Base-by-base conservation (phyloP, 2,797 vertebrate genomes). In the Apogon hyalosoma region DNA sequence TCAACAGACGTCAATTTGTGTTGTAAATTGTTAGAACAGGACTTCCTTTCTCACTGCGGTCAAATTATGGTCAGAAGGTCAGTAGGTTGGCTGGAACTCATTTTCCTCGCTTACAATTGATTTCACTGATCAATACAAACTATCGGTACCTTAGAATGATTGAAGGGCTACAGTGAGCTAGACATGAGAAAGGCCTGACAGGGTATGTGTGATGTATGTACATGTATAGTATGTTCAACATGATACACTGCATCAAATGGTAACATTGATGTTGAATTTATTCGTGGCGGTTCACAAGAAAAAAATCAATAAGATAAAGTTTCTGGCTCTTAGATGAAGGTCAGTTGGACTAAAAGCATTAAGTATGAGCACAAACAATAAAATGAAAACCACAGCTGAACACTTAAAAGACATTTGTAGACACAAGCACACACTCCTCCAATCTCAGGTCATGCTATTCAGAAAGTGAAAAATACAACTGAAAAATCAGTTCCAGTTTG, bases 91-190 rank as follows among this genome's bases (percentile, higher is more conserved):
- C 41, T 38, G 6, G 31, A 65, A 55, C 66, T 54, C 6, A 71
- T 77, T 75, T 73, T 49, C 21, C 36, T 15, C 1, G 15, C 55
- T 78, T 61, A 40, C 46, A 11, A 85, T 79, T 41, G 73, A 85
- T 77, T 79, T 58, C 13, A 16, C 45, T 63, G 49, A 75, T 87
- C 81, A 63, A 75, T 82, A 46, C 5, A 11, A 68, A 57, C 8
- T 51, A 77, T 67, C 64, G 58, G 41, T 71, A 60, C 6, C 31
- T 56, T 38, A 12, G 28, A 74, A 74, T 64, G 36, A 82, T 72
- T 69, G 63, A 12, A 49, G 13, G 19, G 14, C 41, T 70, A 42
- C 69, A 64, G 77, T 74, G 58, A 72, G 53, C 61, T 63, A 12
- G 28, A 63, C 10, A 8, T 50, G 19, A 45, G 15, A 41, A 46